phyloP scores from a whole-genome alignment of 2,113 vertebrate genomes.

The Circaetus gallicus region DNA sequence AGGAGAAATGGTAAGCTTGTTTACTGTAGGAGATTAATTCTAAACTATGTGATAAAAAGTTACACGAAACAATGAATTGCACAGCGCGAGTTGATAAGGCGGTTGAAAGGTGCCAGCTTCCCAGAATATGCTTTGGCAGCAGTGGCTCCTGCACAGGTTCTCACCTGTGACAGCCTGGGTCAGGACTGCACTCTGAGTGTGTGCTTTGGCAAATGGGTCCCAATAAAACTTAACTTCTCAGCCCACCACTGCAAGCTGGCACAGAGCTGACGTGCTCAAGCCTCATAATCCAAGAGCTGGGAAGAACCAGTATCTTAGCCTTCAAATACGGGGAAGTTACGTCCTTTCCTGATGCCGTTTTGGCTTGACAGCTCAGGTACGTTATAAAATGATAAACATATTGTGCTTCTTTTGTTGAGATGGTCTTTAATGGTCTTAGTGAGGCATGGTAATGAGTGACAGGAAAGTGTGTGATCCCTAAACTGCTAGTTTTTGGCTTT shows the following conservation, averaged over 20 bases:
- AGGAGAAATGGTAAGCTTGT: not conserved
- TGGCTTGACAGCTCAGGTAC: not conserved
- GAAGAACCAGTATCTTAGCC: not conserved
- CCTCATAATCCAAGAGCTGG: not conserved
- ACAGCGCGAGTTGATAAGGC: fast-evolving
- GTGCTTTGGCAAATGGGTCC: not conserved
- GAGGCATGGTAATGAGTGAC: not conserved
- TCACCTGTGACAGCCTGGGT: not conserved
- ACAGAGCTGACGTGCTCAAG: not conserved
- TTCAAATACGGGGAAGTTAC: not conserved
- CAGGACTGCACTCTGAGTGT: not conserved
- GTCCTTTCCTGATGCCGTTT: not conserved
- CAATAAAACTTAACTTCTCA: not conserved
- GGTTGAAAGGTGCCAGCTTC: not conserved
- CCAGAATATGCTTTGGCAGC: not conserved
- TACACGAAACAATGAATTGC: not conserved
- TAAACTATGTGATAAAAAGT: not conserved
- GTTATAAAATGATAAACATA: not conserved
- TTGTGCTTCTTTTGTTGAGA: not conserved
- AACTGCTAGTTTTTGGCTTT: not conserved
- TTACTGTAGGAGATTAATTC: not conserved
- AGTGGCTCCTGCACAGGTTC: not conserved
- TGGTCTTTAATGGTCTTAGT: not conserved
- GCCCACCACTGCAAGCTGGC: no score
- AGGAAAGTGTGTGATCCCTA: not conserved